Percentiles rank a stretch among this genome's conserved stretches.
phyloP scores from a whole-genome alignment of 1,140 invertebrate genomes.

The Mamestra configurata region DNA sequence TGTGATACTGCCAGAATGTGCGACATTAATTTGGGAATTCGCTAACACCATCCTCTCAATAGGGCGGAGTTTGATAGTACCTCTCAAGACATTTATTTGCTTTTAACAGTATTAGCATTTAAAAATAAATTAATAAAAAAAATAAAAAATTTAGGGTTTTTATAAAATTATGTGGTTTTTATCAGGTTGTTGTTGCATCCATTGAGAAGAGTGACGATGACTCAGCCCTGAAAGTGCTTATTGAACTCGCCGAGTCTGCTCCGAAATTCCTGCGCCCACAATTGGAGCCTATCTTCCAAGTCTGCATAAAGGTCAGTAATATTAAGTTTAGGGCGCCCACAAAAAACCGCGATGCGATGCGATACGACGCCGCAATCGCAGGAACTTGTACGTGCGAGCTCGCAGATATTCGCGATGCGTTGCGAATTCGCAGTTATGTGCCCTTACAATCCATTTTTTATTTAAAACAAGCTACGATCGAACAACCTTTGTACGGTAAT shows the following conservation, averaged over 20 bases:
- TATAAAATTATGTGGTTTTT: constrained; percentile 4
- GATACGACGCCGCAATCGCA: too few species aligned
- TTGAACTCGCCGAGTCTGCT: constrained; percentile 97
- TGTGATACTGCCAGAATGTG: constrained; percentile 68
- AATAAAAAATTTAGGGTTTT: too few species aligned
- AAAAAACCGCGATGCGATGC: too few species aligned
- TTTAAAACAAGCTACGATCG: background rate
- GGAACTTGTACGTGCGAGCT: too few species aligned
- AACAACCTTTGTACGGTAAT: background rate
- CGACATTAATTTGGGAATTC: constrained; percentile 64
- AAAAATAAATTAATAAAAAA: too few species aligned
- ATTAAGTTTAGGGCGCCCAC: too few species aligned
- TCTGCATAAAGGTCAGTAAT: constrained; percentile 95
- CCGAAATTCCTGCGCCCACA: constrained; percentile 97
- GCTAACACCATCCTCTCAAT: constrained; percentile 76
- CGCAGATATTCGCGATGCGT: too few species aligned
- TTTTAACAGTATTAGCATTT: too few species aligned
- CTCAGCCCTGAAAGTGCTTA: constrained; percentile 95
- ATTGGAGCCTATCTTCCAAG: constrained; percentile 95
- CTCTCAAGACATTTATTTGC: constrained; percentile 67
- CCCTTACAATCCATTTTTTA: too few species aligned
- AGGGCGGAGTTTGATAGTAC: constrained; percentile 82
- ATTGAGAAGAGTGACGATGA: constrained; percentile 96
- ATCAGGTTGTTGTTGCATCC: constrained; percentile 92
- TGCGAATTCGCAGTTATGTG: too few species aligned